Base-by-base conservation (phyloP, 2,113 vertebrate species). In the Mus spicilegus region DNA sequence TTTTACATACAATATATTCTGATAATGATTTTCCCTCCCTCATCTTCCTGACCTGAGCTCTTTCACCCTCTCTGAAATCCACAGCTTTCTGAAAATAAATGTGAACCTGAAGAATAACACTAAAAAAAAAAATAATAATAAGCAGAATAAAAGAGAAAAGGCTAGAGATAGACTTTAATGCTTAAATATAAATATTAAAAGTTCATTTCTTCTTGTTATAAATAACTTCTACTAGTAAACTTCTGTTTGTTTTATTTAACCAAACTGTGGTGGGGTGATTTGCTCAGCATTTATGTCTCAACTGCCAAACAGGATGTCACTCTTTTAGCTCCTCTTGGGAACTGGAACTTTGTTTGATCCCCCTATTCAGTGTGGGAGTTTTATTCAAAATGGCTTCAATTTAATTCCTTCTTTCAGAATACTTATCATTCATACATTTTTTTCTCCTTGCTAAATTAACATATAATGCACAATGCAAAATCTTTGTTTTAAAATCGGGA, bases 81-180 rank as follows among this genome's bases (percentile, higher is more conserved):
- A n/a, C 14, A 6, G 33, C 30, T n/a, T 72, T n/a, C 36, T n/a
- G 10, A 26, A 46, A 42, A 76, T 24, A 46, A 46, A 46, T 87
- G 73, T 81, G 24, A 22, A n/a, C 39, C 36, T n/a, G 16, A 72
- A 28, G 33, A n/a, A n/a, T 72, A 39, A 20, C 17, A 72, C 16
- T 8, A n/a, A n/a, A 69, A 33, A 42, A 2, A 42, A 2, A 2
- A 42, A 42, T 42, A 42, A 42, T 42, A 42, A 42, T 42, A 72
- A 49, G 49, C 33, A 61, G 58, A 19, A n/a, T 4, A 33, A 72
- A n/a, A 33, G 26, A 69, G 67, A 69, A 69, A n/a, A 72, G 36
- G 7, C 5, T 7, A 2, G 0, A 70, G 69, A 72, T 72, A n/a
- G 6, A 16, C 36, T 20, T 72, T 7, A 4, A 8, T 2, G n/a